phyloP scores from a whole-genome alignment of 1,140 invertebrate genomes.

The Mactra quadrangularis region DNA sequence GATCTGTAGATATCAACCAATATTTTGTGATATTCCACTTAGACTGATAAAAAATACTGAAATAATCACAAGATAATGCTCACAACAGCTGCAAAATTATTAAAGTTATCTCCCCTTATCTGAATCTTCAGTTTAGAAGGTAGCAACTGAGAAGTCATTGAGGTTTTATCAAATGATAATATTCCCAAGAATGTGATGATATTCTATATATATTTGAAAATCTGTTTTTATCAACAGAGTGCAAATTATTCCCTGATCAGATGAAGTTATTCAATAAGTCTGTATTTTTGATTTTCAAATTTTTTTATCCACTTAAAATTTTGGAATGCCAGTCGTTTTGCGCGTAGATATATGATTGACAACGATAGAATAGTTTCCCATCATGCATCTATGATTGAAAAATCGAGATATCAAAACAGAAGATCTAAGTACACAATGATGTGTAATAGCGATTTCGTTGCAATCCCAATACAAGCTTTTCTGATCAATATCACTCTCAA shows the following conservation, averaged over 20 bases:
- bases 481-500: no score
- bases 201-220: conserved; percentile 59
- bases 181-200: conserved; percentile 53
- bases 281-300: conserved; percentile 17
- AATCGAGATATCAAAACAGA: no score
- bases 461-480: no score
- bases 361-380: no score
- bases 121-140: conserved; percentile 45
- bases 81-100: conserved; percentile 64
- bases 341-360: no score
- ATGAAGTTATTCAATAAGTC: conserved; percentile 19
- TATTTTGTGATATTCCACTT: conserved; percentile 55
- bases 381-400: no score
- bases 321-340: background rate
- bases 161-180: conserved; percentile 62
- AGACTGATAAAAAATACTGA: conserved; percentile 56
- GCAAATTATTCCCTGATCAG: background rate
- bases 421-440: no score
- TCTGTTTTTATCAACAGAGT: conserved; percentile 39
- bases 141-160: conserved; percentile 52
- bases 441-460: no score
- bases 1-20: conserved; percentile 40
- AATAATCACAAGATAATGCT: conserved; percentile 58
- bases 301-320: conserved; percentile 15
- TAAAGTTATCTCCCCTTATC: conserved; percentile 65